Conservation (phyloP, 2,888 invertebrate species). For the Teleiodes luculella region DNA sequence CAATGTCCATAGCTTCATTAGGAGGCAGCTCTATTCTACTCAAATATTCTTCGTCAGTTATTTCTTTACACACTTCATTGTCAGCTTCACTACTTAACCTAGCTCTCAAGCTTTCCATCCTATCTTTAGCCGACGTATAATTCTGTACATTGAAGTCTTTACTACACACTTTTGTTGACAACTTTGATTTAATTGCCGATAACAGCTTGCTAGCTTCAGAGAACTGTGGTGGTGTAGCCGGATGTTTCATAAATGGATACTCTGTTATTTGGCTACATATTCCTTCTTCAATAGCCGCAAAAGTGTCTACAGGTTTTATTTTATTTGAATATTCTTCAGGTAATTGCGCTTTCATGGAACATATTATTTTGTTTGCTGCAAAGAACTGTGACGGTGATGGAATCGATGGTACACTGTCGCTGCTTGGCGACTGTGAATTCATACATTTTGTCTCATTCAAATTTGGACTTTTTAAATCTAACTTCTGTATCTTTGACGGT, state of each 20-base stretch:
- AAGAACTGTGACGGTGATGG: slow-evolving; percentile 69
- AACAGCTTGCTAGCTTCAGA: slow-evolving; percentile 67
- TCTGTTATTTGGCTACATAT: slow-evolving; percentile 65
- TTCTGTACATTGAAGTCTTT: slow-evolving; percentile 34
- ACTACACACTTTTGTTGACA: slow-evolving; percentile 46
- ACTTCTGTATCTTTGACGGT: slow-evolving; percentile 29
- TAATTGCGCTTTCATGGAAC: slow-evolving; percentile 69
- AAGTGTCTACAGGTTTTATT: slow-evolving; percentile 59
- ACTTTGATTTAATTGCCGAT: slow-evolving; percentile 66
- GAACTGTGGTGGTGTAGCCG: slow-evolving; percentile 69
- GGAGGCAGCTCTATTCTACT: slow-evolving; percentile 19
- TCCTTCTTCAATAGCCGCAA: slow-evolving; percentile 68
- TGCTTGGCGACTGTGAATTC: slow-evolving; percentile 52
- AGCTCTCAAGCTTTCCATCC: slow-evolving; percentile 47
- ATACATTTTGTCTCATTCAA: slow-evolving; percentile 44
- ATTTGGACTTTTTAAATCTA: slow-evolving; percentile 37
- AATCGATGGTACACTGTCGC: slow-evolving; percentile 54
- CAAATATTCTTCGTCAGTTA: slow-evolving; percentile 25
- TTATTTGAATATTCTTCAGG: slow-evolving; percentile 59
- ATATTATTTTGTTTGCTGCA: slow-evolving; percentile 68
- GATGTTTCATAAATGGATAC: slow-evolving; percentile 65
- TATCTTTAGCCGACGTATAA: slow-evolving; percentile 47
- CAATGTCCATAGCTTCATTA: slow-evolving; percentile 62
- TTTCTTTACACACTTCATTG: slow-evolving; percentile 23
- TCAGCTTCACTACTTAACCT: slow-evolving; percentile 45